Evolutionary conservation across 2,113 vertebrate genomes (phyloP).

Genomic region (Neodontobutis hainanensis): DNA sequence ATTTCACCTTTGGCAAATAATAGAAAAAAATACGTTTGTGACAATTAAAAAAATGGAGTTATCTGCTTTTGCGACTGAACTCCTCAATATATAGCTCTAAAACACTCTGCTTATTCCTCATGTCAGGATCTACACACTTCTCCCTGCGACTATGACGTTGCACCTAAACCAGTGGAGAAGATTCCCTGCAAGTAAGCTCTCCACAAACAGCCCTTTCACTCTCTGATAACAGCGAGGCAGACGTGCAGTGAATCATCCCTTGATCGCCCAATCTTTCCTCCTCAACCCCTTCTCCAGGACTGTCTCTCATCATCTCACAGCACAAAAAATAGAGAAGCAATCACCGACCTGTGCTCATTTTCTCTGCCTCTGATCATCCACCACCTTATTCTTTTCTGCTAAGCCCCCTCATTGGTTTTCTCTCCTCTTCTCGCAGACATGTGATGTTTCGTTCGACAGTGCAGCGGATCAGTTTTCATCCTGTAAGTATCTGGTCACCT

Average conservation of each 20-base stretch:
- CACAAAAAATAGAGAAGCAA: conserved; percentile 37
- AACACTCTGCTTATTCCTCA: conserved; percentile 22
- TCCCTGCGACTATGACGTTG: conserved; percentile 74
- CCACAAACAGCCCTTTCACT: conserved; percentile 40
- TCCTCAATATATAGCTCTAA: too few relatives aligned
- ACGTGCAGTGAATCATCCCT: conserved; percentile 43
- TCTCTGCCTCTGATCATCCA: conserved; percentile 37
- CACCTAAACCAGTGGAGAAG: conserved; percentile 69
- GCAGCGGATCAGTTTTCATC: conserved; percentile 78
- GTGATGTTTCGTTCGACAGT: conserved; percentile 81
- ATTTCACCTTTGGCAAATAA: too few relatives aligned
- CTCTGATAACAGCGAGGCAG: conserved; percentile 32
- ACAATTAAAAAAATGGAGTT: too few relatives aligned
- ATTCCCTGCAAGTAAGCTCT: conserved; percentile 81
- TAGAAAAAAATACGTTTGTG: too few relatives aligned
- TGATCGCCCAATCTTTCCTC: conserved; percentile 39
- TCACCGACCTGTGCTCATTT: conserved; percentile 35
- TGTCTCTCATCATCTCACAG: conserved; percentile 27
- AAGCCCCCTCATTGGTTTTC: conserved; percentile 9
- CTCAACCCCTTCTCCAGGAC: conserved; percentile 13
- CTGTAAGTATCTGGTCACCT: conserved; percentile 80
- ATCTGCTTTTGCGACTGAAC: too few relatives aligned
- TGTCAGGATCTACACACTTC: conserved; percentile 72
- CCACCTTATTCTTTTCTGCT: conserved; percentile 26
- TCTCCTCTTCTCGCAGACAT: conserved; percentile 64